phyloP scores from a whole-genome alignment of 2,888 invertebrate species.

The Drosophila borborema region DNA sequence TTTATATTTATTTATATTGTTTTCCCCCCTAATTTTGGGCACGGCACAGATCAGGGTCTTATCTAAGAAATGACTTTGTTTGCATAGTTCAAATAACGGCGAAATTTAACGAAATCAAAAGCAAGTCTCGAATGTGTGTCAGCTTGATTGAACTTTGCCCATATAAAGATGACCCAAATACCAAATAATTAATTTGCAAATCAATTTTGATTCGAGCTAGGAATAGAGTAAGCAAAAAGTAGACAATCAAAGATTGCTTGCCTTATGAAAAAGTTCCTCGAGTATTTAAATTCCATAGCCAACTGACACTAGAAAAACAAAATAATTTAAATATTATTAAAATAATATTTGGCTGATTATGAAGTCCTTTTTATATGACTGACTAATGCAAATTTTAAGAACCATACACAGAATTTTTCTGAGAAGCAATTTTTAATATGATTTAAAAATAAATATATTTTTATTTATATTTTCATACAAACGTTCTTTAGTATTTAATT shows the following conservation, averaged over 20 bases:
- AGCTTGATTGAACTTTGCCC: neutral
- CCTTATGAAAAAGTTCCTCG: neutral
- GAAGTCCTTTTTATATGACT: too few relatives aligned
- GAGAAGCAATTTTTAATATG: too few relatives aligned
- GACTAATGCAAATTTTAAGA: too few relatives aligned
- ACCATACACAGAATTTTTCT: too few relatives aligned
- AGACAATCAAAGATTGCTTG: neutral
- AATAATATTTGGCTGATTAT: too few relatives aligned
- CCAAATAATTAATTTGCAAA: conserved; percentile 6
- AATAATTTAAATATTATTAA: too few relatives aligned
- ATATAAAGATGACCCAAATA: conserved; percentile 12
- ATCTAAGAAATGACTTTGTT: conserved; percentile 17
- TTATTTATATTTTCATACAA: too few relatives aligned
- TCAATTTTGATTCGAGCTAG: neutral
- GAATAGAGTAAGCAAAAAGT: neutral
- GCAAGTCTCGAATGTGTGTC: neutral
- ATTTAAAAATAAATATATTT: too few relatives aligned
- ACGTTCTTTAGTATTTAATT: too few relatives aligned
- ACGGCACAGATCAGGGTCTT: conserved; percentile 50
- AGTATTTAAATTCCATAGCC: neutral
- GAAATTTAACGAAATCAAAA: neutral
- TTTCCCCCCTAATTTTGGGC: neutral
- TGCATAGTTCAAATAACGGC: conserved; percentile 3
- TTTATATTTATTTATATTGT: conserved; percentile 6
- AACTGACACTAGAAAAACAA: neutral